Evolutionary conservation across 1,140 invertebrate species (phyloP).

Genomic region (Sycophila sp.): DNA sequence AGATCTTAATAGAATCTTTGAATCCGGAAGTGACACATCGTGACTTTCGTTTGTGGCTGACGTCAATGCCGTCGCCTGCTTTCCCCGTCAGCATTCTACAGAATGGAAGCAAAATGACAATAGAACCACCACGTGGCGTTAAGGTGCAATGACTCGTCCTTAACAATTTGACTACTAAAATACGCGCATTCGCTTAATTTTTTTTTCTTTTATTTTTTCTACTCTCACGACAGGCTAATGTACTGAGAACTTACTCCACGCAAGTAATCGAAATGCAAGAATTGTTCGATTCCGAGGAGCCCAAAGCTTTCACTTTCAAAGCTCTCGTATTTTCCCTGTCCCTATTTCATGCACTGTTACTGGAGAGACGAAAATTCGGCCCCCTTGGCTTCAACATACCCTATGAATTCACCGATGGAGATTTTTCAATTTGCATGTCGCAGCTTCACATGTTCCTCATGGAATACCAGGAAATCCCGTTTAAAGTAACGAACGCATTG

Average conservation of each 20-base stretch:
- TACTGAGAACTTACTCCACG: slow-evolving; percentile 71
- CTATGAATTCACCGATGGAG: slow-evolving; percentile 81
- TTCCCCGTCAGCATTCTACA: slow-evolving; percentile 79
- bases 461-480: slow-evolving; percentile 73
- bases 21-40: slow-evolving; percentile 66
- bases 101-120: slow-evolving; percentile 79
- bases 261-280: slow-evolving; percentile 67
- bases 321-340: slow-evolving; percentile 75
- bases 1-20: slow-evolving; percentile 69
- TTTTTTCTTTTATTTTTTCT: too few species aligned
- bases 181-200: too few species aligned
- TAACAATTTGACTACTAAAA: too few species aligned
- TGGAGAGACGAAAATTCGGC: slow-evolving; percentile 79
- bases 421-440: slow-evolving; percentile 77
- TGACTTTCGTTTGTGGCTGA: slow-evolving; percentile 79
- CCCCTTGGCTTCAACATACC: slow-evolving; percentile 80
- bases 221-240: slow-evolving; percentile 74
- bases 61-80: slow-evolving; percentile 72
- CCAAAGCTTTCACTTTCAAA: slow-evolving; percentile 71
- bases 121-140: slow-evolving; percentile 76
- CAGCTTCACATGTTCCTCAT: slow-evolving; percentile 76
- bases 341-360: slow-evolving; percentile 76
- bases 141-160: slow-evolving; percentile 67
- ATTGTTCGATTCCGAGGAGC: slow-evolving; percentile 66
- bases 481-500: slow-evolving; percentile 67